These are phyloP conservation scores for Eumeta japonica DNA, from an alignment of 1,140 invertebrate species.

Conservation along the genomic window DNA sequence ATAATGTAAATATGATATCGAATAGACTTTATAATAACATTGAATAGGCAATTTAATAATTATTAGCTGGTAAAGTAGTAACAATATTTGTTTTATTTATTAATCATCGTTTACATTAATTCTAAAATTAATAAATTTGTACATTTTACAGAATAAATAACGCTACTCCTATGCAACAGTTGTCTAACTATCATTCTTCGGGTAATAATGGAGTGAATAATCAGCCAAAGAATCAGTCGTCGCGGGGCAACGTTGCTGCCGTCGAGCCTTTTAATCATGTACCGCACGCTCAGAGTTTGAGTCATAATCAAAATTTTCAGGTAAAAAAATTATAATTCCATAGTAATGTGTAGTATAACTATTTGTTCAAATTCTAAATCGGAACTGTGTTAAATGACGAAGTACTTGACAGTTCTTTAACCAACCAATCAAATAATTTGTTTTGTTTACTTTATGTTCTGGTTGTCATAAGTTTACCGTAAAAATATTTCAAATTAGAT, in stretches of 20 bases:
- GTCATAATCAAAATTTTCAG: constrained; percentile 52
- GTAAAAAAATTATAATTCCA: constrained; percentile 24
- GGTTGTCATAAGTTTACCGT: too few relatives aligned
- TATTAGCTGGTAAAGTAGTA: too few relatives aligned
- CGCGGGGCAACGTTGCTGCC: constrained; percentile 77
- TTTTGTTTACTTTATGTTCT: constrained; percentile 7
- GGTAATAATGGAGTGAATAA: constrained; percentile 20
- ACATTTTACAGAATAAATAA: constrained; percentile 42
- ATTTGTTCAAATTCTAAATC: constrained; percentile 3
- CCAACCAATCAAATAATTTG: too few relatives aligned
- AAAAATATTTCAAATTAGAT: too few relatives aligned
- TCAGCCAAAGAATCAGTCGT: constrained; percentile 52
- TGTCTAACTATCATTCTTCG: constrained; percentile 39
- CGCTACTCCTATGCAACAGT: constrained; percentile 48
- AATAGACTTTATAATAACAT: too few relatives aligned
- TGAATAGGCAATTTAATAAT: too few relatives aligned
- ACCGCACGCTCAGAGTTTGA: constrained; percentile 66
- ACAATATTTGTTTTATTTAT: too few relatives aligned
- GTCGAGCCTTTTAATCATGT: constrained; percentile 88
- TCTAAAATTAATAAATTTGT: too few relatives aligned
- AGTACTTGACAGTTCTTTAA: too few relatives aligned
- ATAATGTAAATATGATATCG: too few relatives aligned
- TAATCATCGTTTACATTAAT: too few relatives aligned
- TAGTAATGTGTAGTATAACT: constrained; percentile 1
- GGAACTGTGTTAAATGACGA: too few relatives aligned